Evolutionary conservation across 2,797 vertebrate genomes (phyloP).

Genomic region (Florisuga fusca): DNA sequence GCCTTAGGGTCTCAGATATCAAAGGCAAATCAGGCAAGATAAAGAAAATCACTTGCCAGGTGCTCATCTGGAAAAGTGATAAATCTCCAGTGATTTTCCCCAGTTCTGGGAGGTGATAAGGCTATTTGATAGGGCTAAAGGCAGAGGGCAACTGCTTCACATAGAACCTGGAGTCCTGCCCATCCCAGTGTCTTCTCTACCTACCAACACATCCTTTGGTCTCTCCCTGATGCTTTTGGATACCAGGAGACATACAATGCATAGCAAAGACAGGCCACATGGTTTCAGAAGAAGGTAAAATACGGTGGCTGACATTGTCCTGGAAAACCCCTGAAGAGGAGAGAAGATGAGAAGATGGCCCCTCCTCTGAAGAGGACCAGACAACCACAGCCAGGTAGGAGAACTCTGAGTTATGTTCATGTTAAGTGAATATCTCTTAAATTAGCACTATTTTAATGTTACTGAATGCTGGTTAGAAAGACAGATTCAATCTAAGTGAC

Average conservation of each 20-base stretch:
- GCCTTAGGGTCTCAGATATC: constrained; percentile 33
- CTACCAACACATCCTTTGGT: not conserved
- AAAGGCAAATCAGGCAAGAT: constrained; percentile 34
- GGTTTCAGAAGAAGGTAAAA: not conserved
- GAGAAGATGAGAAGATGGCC: not conserved
- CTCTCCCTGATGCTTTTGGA: not conserved
- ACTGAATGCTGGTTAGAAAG: not conserved
- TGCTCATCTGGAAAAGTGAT: constrained; percentile 21
- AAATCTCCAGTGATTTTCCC: not conserved
- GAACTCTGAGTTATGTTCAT: not conserved
- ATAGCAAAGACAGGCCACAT: not conserved
- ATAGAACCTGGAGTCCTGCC: not conserved
- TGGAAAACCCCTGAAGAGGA: constrained; percentile 7
- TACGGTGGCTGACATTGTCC: not conserved
- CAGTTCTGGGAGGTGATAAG: not conserved
- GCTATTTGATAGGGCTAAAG: not conserved
- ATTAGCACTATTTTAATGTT: not conserved
- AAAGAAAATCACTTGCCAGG: constrained; percentile 29
- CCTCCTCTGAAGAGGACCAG: not conserved
- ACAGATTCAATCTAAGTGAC: not conserved
- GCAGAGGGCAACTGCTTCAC: not conserved
- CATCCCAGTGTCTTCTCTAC: not conserved
- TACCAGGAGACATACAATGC: not conserved
- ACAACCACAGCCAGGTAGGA: constrained; percentile 19
- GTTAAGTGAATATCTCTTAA: not conserved